A percentile compares a stretch with the other conserved stretches of the same genome.
Evolutionary conservation across 2,797 vertebrate species (phyloP).

Genomic region (Tenualosa thibaudeaui): DNA sequence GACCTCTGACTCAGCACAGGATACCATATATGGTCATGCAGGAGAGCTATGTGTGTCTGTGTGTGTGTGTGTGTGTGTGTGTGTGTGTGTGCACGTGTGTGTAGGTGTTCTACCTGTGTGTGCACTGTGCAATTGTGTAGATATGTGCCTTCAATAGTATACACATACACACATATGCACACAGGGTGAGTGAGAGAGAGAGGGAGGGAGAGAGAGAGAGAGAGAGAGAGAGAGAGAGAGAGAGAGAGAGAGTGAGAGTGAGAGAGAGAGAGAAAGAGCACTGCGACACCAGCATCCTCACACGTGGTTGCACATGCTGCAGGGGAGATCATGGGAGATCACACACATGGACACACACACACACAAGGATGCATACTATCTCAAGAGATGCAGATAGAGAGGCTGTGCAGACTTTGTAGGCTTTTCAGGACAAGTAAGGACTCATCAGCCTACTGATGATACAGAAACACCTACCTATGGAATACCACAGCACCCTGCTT

Average conservation of each 20-base stretch:
- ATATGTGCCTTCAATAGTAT: background rate
- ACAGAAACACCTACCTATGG: background rate
- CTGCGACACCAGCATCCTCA: background rate
- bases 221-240: background rate
- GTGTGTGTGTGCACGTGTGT: background rate
- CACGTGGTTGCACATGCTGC: background rate
- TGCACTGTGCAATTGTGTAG: no score
- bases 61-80: background rate
- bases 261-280: background rate
- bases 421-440: background rate
- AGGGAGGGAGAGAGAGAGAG: background rate
- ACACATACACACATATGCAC: background rate
- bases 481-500: background rate
- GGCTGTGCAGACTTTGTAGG: background rate
- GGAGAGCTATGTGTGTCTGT: background rate
- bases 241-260: background rate
- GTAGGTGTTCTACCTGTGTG: background rate
- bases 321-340: background rate
- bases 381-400: background rate
- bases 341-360: background rate
- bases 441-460: background rate
- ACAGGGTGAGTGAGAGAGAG: background rate
- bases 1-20: slow-evolving; percentile 58
- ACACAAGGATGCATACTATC: background rate
- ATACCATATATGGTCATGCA: background rate